phyloP scores from a whole-genome alignment of 2,888 invertebrate species.

The Epistrophe eligans region DNA sequence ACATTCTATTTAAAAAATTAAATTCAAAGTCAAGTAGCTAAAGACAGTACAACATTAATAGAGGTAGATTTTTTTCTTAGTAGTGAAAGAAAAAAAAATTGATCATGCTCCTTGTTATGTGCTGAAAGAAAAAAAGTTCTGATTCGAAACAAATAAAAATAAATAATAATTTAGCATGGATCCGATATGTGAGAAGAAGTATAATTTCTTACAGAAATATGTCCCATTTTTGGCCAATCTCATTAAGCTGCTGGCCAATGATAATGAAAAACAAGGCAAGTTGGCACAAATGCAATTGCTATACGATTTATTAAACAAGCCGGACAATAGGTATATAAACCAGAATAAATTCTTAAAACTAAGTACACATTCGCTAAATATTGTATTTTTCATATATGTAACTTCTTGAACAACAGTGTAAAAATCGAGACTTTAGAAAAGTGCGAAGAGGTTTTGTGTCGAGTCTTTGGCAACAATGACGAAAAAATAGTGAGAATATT shows the following conservation, averaged over 20 bases:
- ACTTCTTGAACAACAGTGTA: slow-evolving; percentile 41
- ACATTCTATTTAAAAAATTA: neutral
- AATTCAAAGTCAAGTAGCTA: neutral
- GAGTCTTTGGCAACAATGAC: slow-evolving; percentile 58
- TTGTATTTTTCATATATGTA: neutral
- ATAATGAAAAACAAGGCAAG: slow-evolving; percentile 62
- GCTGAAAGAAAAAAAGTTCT: slow-evolving; percentile 17
- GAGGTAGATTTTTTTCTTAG: slow-evolving; percentile 8
- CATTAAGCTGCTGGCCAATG: slow-evolving; percentile 66
- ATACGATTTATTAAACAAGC: slow-evolving; percentile 64
- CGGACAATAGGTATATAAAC: slow-evolving; percentile 59
- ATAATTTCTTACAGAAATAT: slow-evolving; percentile 77
- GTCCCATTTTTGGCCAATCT: slow-evolving; percentile 76
- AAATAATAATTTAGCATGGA: slow-evolving; percentile 47
- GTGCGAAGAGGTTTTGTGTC: slow-evolving; percentile 69
- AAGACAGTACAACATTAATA: neutral
- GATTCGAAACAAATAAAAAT: slow-evolving; percentile 19
- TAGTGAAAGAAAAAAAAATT: slow-evolving; percentile 15
- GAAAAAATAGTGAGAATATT: slow-evolving; percentile 49
- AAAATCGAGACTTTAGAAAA: slow-evolving; percentile 61
- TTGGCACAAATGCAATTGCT: slow-evolving; percentile 70
- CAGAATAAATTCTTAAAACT: neutral
- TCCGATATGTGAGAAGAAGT: slow-evolving; percentile 73
- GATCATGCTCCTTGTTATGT: slow-evolving; percentile 37
- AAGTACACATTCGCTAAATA: neutral